These are phyloP conservation scores for Thymelicus acteon DNA, from an alignment of 2,888 invertebrate genomes.

Conservation along the genomic window DNA sequence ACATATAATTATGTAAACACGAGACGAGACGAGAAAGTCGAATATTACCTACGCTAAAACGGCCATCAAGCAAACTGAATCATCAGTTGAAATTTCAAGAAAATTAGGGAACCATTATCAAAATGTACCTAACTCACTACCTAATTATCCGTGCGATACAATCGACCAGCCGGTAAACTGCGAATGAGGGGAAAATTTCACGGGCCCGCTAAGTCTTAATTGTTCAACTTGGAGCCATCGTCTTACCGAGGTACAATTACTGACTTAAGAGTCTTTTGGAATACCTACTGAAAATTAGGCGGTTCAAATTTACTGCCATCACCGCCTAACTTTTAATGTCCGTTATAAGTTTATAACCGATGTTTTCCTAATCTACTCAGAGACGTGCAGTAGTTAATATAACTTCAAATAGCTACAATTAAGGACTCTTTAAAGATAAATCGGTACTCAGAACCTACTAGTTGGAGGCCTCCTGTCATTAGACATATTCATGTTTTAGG, in stretches of 20 bases:
- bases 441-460: too few relatives aligned
- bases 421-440: too few relatives aligned
- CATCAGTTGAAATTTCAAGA: conserved; percentile 7
- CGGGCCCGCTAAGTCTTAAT: conserved; percentile 63
- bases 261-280: conserved; percentile 46
- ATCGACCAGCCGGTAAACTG: conserved; percentile 55
- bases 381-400: neutral
- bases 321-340: conserved; percentile 30
- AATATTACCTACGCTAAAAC: too few relatives aligned
- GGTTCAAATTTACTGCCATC: conserved; percentile 39
- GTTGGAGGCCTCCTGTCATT: too few relatives aligned
- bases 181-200: conserved; percentile 58
- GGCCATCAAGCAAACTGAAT: neutral
- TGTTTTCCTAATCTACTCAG: conserved; percentile 27
- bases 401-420: too few relatives aligned
- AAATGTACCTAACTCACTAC: conserved; percentile 4
- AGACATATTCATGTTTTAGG: too few relatives aligned
- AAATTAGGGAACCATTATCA: conserved; percentile 10
- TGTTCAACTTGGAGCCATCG: conserved; percentile 63
- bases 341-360: conserved; percentile 16
- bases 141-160: conserved; percentile 44
- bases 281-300: conserved; percentile 40
- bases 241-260: conserved; percentile 55
- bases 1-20: too few relatives aligned
- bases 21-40: too few relatives aligned